Base-by-base conservation (phyloP, 2,797 vertebrate species). In the Allobates femoralis region DNA sequence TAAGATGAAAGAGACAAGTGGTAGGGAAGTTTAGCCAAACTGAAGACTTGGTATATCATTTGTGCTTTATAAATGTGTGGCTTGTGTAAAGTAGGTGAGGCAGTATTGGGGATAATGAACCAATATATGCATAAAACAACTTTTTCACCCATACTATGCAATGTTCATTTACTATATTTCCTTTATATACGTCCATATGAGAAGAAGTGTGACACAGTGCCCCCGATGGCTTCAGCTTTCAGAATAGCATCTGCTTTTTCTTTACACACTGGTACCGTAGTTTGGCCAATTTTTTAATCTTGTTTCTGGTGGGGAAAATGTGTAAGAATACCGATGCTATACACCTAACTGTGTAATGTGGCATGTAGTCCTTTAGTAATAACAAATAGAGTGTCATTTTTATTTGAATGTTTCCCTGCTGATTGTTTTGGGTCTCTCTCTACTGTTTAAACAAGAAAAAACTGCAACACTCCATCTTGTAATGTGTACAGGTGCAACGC, bases 1-100 rank as follows among this genome's bases (percentile, higher is more conserved):
- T 69, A 71, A 64, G 50, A 69, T 67, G 23, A 60, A 79, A 66
- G 16, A 85, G 50, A 79, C 30, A 32, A 53, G 55, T 51, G 51
- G 10, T 56, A 10, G 60, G 18, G 53, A 78, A 41, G 53, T 32
- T 7, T n/a, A 67, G 56, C 50, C 34, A 78, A 51, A 56, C 30
- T 28, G 41, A 73, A 15, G 64, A 74, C 19, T 1, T 58, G 53
- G 7, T 7, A 2, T 34, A 80, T n/a, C n/a, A 12, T 73, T 37
- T 73, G 12, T 56, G 46, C 28, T 23, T 51, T 34, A 53, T 37
- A 21, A 80, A 32, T 81, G 10, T 12, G 62, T 15, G 26, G 26
- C 34, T 50, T 10, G 53, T 73, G 51, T 19, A 71, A 73, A 56
- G 55, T 51, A 82, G 58, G 56, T 37, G 21, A 41, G 37, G 12